Conservation (phyloP, 2,113 vertebrate genomes). For the Phasianus colchicus region DNA sequence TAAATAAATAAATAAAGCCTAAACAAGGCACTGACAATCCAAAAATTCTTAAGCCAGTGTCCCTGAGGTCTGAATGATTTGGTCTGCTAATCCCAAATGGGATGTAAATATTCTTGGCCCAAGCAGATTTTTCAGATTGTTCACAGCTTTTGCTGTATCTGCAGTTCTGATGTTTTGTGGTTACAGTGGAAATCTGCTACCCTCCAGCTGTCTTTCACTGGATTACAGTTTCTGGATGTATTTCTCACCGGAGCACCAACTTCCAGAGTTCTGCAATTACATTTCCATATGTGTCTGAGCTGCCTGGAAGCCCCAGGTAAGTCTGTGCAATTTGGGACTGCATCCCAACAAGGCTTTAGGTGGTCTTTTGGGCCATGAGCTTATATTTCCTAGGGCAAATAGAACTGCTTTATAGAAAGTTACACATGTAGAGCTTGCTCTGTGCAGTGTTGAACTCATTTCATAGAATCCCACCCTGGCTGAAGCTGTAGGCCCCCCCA, state of each 20-base stretch:
- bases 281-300: accelerated
- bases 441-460: neutral
- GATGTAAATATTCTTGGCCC: neutral
- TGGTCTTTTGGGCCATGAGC: neutral
- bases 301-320: neutral
- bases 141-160: constrained; percentile 21
- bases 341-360: neutral
- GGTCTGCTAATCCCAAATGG: neutral
- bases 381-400: neutral
- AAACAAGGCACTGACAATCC: neutral
- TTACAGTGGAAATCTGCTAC: constrained; percentile 51
- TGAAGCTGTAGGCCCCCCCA: neutral
- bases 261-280: neutral
- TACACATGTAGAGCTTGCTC: neutral
- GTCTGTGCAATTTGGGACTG: neutral
- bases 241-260: neutral
- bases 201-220: constrained; percentile 49
- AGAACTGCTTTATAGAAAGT: neutral
- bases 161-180: accelerated
- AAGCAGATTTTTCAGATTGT: neutral
- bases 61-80: neutral
- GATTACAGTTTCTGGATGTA: constrained; percentile 30
- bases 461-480: neutral
- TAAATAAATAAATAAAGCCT: neutral
- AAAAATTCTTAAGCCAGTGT: neutral